Evolutionary conservation across 2,797 vertebrate genomes (phyloP), one percentile per base, ranked within the genome.

Genomic region (Chloroceryle amazona): DNA sequence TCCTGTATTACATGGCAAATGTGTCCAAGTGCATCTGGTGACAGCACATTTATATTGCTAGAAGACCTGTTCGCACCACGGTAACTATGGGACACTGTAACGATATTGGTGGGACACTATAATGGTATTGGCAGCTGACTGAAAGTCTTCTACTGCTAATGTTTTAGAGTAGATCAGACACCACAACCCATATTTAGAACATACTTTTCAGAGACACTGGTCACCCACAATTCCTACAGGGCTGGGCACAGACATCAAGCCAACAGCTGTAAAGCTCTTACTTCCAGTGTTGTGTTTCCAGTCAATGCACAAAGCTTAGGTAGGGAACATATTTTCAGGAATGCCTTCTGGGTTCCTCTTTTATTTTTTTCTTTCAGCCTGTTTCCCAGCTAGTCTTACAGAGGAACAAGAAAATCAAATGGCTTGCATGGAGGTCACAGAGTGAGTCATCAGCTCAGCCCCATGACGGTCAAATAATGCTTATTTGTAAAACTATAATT

Each of bases 401-500:
- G 54, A 95, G 90, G 95, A 90, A 83, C 72, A 91, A 31, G 57
- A 88, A 97, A 97, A 90, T 96, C 93, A 94, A 96, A 97, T 94
- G 73, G 94, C 94, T 95, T 93, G 88, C 89, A 90, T 80, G 89
- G 92, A 96, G 96, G 91, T 96, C 65, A 41, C 74, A 70, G 78
- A 89, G 63, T 98, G 98, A 98, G 94, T 98, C 97, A 98, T 97
- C 95, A 13, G 60, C 94, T 94, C 96, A 93, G 95, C 92, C 94
- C 91, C 74, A 60, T 79, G 62, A 93, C 25, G 91, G 95, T 90
- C 93, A 96, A 89, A 96, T 97, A 94, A 93, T 83, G 94, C 96
- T 97, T 98, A 97, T 97, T 98, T 98, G 98, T 96, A 98, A 97
- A 96, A 96, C 93, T 96, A 89, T 94, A 97, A 96, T 97, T 98